A percentile compares a stretch with the other conserved stretches of the same genome.
Evolutionary conservation across 2,888 invertebrate genomes (phyloP).

Genomic region (Syritta pipiens): DNA sequence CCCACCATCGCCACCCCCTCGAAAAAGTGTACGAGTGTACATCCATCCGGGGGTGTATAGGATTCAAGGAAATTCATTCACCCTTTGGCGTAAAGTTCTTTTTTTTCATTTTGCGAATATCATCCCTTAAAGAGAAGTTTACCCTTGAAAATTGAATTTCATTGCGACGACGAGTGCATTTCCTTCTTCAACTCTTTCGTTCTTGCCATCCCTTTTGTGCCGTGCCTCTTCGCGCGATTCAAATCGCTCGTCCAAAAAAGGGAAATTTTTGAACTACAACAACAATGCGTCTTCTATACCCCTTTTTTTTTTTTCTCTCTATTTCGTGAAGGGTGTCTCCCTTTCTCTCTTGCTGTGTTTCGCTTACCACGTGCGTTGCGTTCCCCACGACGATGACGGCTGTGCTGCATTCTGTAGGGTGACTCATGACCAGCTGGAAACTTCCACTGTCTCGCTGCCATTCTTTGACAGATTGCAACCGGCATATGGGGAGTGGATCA

Average conservation of each 20-base stretch:
- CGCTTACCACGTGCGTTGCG: slow-evolving; percentile 50
- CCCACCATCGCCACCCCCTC: slow-evolving; percentile 20
- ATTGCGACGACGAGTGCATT: slow-evolving; percentile 54
- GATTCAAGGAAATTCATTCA: slow-evolving; percentile 70
- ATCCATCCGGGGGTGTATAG: slow-evolving; percentile 22
- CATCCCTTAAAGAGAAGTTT: slow-evolving; percentile 60
- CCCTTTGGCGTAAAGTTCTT: slow-evolving; percentile 35
- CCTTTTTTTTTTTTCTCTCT: slow-evolving; percentile 48
- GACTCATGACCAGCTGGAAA: slow-evolving; percentile 59
- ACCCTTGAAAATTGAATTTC: slow-evolving; percentile 70
- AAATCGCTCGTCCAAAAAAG: slow-evolving; percentile 26
- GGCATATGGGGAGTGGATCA: too few species aligned
- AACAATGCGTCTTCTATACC: slow-evolving; percentile 15
- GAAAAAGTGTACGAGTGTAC: background rate
- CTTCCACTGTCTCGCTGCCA: slow-evolving; percentile 14
- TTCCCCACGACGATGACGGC: too few species aligned
- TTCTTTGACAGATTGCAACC: background rate
- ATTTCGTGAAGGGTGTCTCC: slow-evolving; percentile 46
- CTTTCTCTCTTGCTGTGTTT: too few species aligned
- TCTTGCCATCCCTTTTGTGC: background rate
- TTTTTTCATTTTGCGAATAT: slow-evolving; percentile 16
- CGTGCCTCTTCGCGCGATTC: slow-evolving; percentile 4
- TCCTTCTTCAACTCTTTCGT: slow-evolving; percentile 41
- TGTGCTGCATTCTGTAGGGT: slow-evolving; percentile 50
- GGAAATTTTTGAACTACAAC: slow-evolving; percentile 19